These are phyloP conservation scores for Drosophila acutilabella DNA, from an alignment of 2,888 invertebrate species.

Conservation along the genomic window DNA sequence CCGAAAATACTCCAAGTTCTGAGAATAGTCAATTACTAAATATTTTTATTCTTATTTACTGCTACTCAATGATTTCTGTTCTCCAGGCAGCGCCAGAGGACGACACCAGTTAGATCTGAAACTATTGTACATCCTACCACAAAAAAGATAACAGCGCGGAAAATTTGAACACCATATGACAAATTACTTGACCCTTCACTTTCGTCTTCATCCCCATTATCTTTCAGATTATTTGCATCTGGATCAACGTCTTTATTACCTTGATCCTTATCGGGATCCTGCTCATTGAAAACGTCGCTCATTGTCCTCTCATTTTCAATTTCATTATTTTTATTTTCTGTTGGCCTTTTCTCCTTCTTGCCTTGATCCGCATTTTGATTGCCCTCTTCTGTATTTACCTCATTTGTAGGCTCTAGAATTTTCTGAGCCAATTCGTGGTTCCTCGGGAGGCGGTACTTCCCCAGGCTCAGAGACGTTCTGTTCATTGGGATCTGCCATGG, in stretches of 20 bases:
- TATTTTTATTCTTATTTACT: not conserved
- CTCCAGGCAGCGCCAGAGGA: constrained; percentile 23
- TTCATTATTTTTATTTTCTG: not conserved
- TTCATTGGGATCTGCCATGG: constrained; percentile 26
- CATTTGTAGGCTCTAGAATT: not conserved
- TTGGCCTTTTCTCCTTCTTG: not conserved
- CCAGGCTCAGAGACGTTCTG: not conserved
- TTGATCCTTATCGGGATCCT: not conserved
- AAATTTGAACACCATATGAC: constrained; percentile 14
- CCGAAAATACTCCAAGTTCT: not conserved
- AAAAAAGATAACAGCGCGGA: constrained; percentile 31
- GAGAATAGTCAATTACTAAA: not conserved
- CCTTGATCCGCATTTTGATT: not conserved
- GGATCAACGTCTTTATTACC: not conserved
- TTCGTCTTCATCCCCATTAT: not conserved
- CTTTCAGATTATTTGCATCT: not conserved
- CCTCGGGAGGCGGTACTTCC: not conserved
- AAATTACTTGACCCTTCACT: not conserved
- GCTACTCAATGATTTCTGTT: not conserved
- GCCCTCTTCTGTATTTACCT: not conserved
- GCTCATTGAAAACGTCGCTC: not conserved
- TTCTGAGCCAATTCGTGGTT: not conserved
- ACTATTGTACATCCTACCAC: constrained; percentile 27
- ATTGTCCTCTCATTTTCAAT: not conserved
- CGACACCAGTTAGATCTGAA: constrained; percentile 30